A percentile compares a stretch with the other conserved stretches of the same genome.
phyloP scores from a whole-genome alignment of 2,113 vertebrate genomes.

The Nansenia antarctica region DNA sequence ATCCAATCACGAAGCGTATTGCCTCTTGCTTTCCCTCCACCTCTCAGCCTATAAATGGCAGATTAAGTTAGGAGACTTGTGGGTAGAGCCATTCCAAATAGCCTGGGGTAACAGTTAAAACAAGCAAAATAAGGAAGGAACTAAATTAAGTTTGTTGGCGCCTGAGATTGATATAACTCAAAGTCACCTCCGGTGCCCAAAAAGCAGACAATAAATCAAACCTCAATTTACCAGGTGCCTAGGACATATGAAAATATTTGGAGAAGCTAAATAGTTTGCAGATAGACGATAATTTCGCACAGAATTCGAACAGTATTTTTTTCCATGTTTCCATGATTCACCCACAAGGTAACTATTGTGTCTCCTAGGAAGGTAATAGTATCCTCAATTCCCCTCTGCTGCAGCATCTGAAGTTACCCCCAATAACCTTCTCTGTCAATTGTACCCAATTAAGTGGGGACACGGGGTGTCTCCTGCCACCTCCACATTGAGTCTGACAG shows the following conservation, averaged over 20 bases:
- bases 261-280: too few species aligned
- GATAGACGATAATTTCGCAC: too few species aligned
- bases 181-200: constrained; percentile 40
- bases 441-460: too few species aligned
- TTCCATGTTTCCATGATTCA: too few species aligned
- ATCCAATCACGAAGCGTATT: constrained; percentile 60
- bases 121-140: constrained; percentile 68
- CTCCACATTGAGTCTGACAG: too few species aligned
- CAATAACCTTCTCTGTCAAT: too few species aligned
- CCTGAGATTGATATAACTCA: constrained; percentile 63
- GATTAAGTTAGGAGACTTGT: constrained; percentile 74
- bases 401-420: too few species aligned
- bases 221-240: neutral
- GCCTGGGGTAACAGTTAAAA: constrained; percentile 69
- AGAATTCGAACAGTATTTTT: too few species aligned
- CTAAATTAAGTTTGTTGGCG: constrained; percentile 72
- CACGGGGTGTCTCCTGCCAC: too few species aligned
- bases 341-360: too few species aligned
- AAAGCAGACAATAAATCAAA: neutral
- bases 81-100: constrained; percentile 72
- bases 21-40: constrained; percentile 37
- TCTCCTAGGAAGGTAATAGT: too few species aligned
- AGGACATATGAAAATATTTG: neutral
- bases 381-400: too few species aligned
- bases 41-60: constrained; percentile 66